These are phyloP conservation scores for Gallinago jamesoni DNA, from an alignment of 2,113 vertebrate species.

Conservation along the genomic window DNA sequence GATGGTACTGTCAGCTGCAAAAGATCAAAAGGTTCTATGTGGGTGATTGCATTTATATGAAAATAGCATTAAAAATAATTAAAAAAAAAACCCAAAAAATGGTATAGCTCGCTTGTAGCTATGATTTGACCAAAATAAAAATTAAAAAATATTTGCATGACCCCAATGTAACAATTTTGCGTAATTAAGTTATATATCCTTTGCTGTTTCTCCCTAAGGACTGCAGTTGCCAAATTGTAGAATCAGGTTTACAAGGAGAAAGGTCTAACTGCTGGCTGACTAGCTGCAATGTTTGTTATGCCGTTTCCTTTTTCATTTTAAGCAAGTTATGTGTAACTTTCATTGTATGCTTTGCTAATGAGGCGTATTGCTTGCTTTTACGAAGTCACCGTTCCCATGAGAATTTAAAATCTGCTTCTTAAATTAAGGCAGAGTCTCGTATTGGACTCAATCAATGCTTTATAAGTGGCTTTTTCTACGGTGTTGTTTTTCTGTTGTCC, in stretches of 20 bases:
- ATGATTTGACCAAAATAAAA: background rate
- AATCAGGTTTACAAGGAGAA: conserved; percentile 26
- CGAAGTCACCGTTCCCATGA: conserved; percentile 21
- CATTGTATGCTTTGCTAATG: conserved; percentile 53
- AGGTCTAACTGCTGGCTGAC: conserved; percentile 35
- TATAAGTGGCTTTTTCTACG: conserved; percentile 38
- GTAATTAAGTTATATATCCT: background rate
- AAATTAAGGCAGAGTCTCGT: conserved; percentile 60
- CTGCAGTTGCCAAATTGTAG: background rate
- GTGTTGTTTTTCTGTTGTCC: conserved; percentile 42
- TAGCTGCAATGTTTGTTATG: conserved; percentile 40
- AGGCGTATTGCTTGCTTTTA: conserved; percentile 41
- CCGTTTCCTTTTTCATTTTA: conserved; percentile 58
- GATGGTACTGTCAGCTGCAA: background rate
- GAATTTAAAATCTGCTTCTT: conserved; percentile 36
- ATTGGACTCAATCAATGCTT: conserved; percentile 30
- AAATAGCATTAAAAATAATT: background rate
- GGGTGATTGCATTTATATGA: background rate
- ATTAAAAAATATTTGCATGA: background rate
- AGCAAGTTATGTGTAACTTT: conserved; percentile 52
- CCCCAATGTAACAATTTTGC: background rate
- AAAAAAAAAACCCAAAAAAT: background rate
- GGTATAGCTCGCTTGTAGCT: background rate
- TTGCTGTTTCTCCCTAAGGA: conserved; percentile 21
- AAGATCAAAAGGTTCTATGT: background rate